These are phyloP conservation scores for Lysiphlebus fabarum DNA, from an alignment of 1,140 invertebrate genomes.

Conservation along the genomic window DNA sequence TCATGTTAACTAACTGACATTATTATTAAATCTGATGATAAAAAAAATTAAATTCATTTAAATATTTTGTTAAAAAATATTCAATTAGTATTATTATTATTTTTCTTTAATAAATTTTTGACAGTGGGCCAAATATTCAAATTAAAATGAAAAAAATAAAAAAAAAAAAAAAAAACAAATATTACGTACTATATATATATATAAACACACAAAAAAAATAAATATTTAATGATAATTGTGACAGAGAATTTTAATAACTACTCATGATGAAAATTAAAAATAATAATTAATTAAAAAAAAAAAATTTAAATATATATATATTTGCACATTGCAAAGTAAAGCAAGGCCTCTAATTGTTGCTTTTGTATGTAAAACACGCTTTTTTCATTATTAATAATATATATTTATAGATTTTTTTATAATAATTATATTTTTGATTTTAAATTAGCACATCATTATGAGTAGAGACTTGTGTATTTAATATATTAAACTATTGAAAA, in stretches of 20 bases:
- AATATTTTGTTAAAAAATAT: too few relatives aligned
- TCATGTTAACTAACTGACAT: too few relatives aligned
- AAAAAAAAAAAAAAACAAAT: too few relatives aligned
- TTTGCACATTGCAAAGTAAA: slow-evolving; percentile 14
- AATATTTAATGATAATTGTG: slow-evolving; percentile 8
- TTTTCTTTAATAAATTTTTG: too few relatives aligned
- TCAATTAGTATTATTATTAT: too few relatives aligned
- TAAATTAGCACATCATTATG: slow-evolving; percentile 30
- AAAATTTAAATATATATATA: slow-evolving; percentile 47
- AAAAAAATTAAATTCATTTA: too few relatives aligned
- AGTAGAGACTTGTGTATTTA: slow-evolving; percentile 38
- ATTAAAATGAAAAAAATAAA: too few relatives aligned
- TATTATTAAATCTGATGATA: too few relatives aligned
- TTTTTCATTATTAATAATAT: not conserved
- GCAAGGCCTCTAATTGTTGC: slow-evolving; percentile 49
- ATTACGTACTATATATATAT: too few relatives aligned
- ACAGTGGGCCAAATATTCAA: too few relatives aligned
- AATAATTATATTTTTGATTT: slow-evolving; percentile 4
- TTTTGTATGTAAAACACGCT: too few relatives aligned
- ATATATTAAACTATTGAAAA: slow-evolving; percentile 40
- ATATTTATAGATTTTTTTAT: not conserved
- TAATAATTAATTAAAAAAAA: slow-evolving; percentile 47
- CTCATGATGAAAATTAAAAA: slow-evolving; percentile 38
- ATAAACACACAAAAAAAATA: too few relatives aligned
- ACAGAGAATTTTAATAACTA: slow-evolving; percentile 37